Evolutionary conservation across 2,888 invertebrate genomes (phyloP), one percentile per base, ranked within the genome.

Genomic region (Phalera bucephala): DNA sequence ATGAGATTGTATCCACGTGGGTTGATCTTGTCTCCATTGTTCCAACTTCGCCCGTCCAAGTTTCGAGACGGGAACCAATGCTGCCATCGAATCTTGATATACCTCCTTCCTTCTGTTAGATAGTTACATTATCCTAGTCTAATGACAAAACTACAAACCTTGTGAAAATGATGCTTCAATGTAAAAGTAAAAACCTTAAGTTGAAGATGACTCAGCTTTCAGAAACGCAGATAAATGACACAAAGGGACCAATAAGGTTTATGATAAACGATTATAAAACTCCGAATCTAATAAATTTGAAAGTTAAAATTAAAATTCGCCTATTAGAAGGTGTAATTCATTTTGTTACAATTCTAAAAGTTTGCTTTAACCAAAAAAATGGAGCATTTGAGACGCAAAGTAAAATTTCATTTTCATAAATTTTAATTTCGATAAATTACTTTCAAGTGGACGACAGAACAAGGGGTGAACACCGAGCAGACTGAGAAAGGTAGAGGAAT

Each of bases 391-490:
- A 30, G 52, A 53, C 51, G 51, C 54, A 51, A 67, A 65, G 59
- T 52, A 2, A 66, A 65, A 67, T 69, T 68, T 63, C 53, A 60
- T 69, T 70, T 64, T 71, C 64, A 63, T 66, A 63, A 64, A 64
- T 65, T 70, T 71, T 70, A 70, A 72, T 71, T 64, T 61, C 62
- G 57, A 69, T 72, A 70, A 73, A 72, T 71, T 67, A 72, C 65
- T 64, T 67, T 62, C 54, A 55, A 70, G 60, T 57, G 58, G 51
- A 55, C 51, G 60, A 56, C 46, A 52, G 63, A 60, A 64, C 59
- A 62, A 59, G 61, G 55, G 60, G 40, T 49, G 51, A 45, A 40
- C 48, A 42, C 40, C 51, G 49, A 43, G 51, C 56, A 59, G 58
- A 55, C 57, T 50, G 57, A 45, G 53, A 61, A 63, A 69, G 65